Base-by-base conservation (phyloP, 2,797 vertebrate species). In the Crenuchus spilurus region DNA sequence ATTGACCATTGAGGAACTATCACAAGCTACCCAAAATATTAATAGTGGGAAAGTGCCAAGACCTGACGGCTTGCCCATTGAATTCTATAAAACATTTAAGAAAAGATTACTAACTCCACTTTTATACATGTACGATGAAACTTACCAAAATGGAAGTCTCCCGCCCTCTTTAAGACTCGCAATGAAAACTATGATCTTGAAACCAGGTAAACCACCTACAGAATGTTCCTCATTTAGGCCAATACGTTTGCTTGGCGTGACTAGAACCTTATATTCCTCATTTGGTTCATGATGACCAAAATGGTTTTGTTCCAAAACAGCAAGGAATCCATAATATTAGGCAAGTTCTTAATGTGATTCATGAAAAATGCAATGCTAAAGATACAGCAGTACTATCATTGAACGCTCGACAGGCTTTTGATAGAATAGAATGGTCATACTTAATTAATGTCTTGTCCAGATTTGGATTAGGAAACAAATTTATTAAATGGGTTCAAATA, bases 251-350 rank as follows among this genome's bases (percentile, higher is more conserved):
- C 1, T 31, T 42, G 1, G 66, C 9, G 24, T 70, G 37, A 44
- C 20, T 83, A 9, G 65, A 70, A 6, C 54, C 49, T 24, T 55
- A 52, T 48, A n/a, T 78, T 0, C 60, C 67, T 3, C 35, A 65
- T 1, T 4, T 52, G 6, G 51, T 79, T n/a, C 10, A 2, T 13
- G 30, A 64, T 46, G 39, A 76, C 6, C 78, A 80, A 4, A 20
- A 82, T 7, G 75, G 72, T 18, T 80, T 77, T 60, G n/a, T 64
- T 24, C 11, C 46, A 68, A 68, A 60, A 26, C 16, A 61, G 52
- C 76, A 82, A 8, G 57, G 71, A 0, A 75, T 41, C 30, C 68
- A 77, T 7, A 77, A 79, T 20, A 75, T 77, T 5, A 75, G 41
- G 69, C 14, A 61, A 8, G 61, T 79, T 0, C 8, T 79, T 0